Evolutionary conservation across 2,888 invertebrate species (phyloP), one percentile per base, ranked within the genome.

Genomic region (Drosophila longiperda): DNA sequence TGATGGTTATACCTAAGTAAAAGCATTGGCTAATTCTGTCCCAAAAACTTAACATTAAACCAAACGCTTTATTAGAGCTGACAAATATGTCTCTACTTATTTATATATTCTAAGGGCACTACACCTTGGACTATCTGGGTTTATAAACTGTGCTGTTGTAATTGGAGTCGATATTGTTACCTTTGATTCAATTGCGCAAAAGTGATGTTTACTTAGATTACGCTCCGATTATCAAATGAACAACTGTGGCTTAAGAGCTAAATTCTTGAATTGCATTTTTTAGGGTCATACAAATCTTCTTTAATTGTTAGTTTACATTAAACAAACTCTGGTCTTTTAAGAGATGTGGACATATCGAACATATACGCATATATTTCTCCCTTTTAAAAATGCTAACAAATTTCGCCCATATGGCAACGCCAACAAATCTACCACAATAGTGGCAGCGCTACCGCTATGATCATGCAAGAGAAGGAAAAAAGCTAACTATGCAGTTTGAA

Each of bases 391-490:
- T 17, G 2, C 26, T 9, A 5, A 4, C 29, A 0, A 23, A 23
- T 23, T 53, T 53, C 5, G 20, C 15, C 15, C 62, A 58, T 68
- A 26, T 59, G 73, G 73, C 58, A 55, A 8, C 38, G 8, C n/a
- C n/a, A 55, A 11, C 12, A 38, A 26, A n/a, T 0, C 4, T 8
- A 45, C 20, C 1, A 26, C 4, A 11, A 38, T n/a, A 8, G 26
- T 54, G 38, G 54, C 38, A 54, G n/a, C n/a, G 17, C 26, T 26
- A 7, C 1, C 29, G 15, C 6, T 9, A 29, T 57, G 0, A 6
- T 12, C 1, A 1, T 8, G 0, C 1, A 17, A 34, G 26, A 11
- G n/a, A 17, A 38, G 29, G 20, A 26, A 54, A n/a, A 20, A 29
- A 29, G 1, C 0, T 7, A 15, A 8, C 1, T 4, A 17, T n/a